A percentile compares a stretch with the other conserved stretches of the same genome.
Evolutionary conservation across 2,797 vertebrate genomes (phyloP).

Genomic region (Sebastes reedi): DNA sequence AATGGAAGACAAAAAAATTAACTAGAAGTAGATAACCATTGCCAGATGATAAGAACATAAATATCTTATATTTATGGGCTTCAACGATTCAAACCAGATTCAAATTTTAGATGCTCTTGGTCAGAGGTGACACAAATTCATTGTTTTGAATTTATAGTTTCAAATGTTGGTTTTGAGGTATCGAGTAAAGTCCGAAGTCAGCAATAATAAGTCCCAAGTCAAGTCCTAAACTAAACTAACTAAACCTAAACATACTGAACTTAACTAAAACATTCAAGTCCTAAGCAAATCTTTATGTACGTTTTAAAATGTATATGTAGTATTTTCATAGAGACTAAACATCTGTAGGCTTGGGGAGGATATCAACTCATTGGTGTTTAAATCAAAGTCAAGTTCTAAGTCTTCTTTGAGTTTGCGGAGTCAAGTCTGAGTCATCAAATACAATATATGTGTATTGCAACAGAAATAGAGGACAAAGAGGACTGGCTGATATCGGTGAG

Average conservation of each 20-base stretch:
- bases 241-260: neutral
- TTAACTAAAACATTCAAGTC: neutral
- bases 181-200: neutral
- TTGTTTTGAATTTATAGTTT: neutral
- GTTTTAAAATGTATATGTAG: neutral
- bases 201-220: neutral
- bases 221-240: neutral
- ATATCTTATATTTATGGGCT: neutral
- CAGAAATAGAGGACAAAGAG: too few relatives aligned
- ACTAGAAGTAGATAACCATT: neutral
- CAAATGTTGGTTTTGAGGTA: neutral
- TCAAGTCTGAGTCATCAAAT: too few relatives aligned
- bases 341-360: neutral
- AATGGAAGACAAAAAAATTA: neutral
- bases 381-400: neutral
- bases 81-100: neutral
- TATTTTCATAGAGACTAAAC: neutral
- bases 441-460: too few relatives aligned
- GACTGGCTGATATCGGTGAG: accelerated
- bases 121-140: neutral
- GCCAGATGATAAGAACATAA: neutral
- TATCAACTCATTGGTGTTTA: neutral
- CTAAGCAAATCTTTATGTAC: neutral
- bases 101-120: neutral
- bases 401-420: too few relatives aligned